These are phyloP conservation scores for Bothrops jararaca DNA, from an alignment of 2,113 vertebrate genomes.

Conservation along the genomic window DNA sequence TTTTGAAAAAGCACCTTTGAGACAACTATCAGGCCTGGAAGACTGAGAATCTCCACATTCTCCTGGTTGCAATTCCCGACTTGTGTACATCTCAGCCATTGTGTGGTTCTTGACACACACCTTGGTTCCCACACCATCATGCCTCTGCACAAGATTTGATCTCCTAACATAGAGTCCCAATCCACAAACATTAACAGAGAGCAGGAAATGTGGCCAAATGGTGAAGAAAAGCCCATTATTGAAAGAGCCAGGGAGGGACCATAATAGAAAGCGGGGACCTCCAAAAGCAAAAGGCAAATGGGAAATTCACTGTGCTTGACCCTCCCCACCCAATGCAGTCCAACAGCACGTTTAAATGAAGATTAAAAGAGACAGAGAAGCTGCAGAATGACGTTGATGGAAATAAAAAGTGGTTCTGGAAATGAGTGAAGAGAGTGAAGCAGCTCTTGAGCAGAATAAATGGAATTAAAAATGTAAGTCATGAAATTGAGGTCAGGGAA, in stretches of 20 bases:
- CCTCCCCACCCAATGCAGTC: not conserved
- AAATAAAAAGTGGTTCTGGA: not conserved
- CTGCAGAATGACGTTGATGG: not conserved
- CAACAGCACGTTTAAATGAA: not conserved
- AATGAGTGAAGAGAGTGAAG: not conserved
- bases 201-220: not conserved
- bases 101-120: not conserved
- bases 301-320: not conserved
- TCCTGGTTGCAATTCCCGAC: not conserved
- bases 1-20: not conserved
- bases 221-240: not conserved
- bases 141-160: not conserved
- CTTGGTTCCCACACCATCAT: not conserved
- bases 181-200: not conserved
- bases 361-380: not conserved
- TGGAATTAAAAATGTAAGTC: not conserved
- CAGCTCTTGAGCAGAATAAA: not conserved
- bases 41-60: not conserved
- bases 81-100: not conserved
- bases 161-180: not conserved
- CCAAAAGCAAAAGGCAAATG: not conserved
- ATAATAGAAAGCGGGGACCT: not conserved
- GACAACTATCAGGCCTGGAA: not conserved
- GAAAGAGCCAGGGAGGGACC: not conserved
- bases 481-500: not conserved